Base-by-base conservation (phyloP, 1,140 invertebrate species). In the Armadillidium nasatum region DNA sequence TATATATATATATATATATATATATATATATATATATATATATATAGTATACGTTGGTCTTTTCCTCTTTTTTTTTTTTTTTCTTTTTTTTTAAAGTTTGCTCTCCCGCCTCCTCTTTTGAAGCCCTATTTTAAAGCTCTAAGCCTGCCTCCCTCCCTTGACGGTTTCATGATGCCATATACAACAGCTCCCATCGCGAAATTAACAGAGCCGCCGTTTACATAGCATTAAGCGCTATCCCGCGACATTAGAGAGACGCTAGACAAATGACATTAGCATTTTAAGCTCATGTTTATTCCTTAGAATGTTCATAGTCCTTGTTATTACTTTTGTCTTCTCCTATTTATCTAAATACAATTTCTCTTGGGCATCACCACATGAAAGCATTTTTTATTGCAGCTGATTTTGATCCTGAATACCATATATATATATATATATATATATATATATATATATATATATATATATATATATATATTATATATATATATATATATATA, bases 181-280 rank as follows among this genome's bases (percentile, higher is more conserved):
- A 78, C 77, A 72, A 73, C 74, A 75, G 77, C 75, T 74, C 77
- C 77, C 77, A 78, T 78, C 74, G 75, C 75, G 77, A 78, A 78
- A 78, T 78, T 78, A 78, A 78, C 77, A 78, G 77, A 68, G 77
- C 75, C 74, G 77, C 77, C 77, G 77, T 78, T 78, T 78, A 78
- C 77, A 78, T 78, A 78, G 72, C 77, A 78, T 78, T 78, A 78
- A 78, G 74, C 77, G 77, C 77, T 78, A 78, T 78, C 77, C 77
- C 13, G 74, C 71, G 75, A 74, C 77, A 78, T 78, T 78, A 78
- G 75, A 74, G 75, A 71, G 74, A 78, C 75, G 77, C 77, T 78
- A 78, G 77, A 78, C 77, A 78, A 78, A 78, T 78, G 77, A 78
- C 77, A 78, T 78, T 78, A 78, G 77, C 77, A 78, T 78, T 78